Evolutionary conservation across 2,113 vertebrate genomes (phyloP).

Genomic region (Butorides virescens): DNA sequence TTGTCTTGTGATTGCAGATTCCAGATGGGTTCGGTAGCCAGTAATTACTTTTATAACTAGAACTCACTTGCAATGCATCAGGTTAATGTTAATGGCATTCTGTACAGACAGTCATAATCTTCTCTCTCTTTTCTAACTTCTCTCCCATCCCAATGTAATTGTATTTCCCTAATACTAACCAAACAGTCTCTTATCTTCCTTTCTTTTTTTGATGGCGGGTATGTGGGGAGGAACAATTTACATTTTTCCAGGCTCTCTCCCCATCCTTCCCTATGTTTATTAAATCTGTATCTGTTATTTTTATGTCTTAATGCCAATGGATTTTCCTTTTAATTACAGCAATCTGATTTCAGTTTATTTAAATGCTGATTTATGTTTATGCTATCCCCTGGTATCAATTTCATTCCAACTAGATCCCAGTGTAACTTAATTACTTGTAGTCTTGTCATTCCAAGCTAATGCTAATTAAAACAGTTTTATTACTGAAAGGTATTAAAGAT

Average conservation of each 20-base stretch:
- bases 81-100: conserved; percentile 73
- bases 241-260: background rate
- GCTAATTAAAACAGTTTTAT: conserved; percentile 69
- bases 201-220: background rate
- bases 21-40: conserved; percentile 74
- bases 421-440: conserved; percentile 71
- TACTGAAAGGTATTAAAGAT: conserved; percentile 59
- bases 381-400: conserved; percentile 70
- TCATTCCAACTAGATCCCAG: conserved; percentile 70
- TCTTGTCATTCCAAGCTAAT: conserved; percentile 63
- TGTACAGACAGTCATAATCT: conserved; percentile 52
- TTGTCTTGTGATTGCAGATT: conserved; percentile 67
- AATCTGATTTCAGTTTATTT: conserved; percentile 72
- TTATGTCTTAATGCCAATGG: conserved; percentile 45
- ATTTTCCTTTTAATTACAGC: conserved; percentile 69
- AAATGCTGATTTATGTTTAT: conserved; percentile 72
- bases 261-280: conserved; percentile 1
- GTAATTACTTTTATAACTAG: conserved; percentile 77
- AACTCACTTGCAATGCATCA: conserved; percentile 67
- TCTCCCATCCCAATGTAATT: conserved; percentile 25
- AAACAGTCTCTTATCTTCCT: background rate
- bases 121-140: conserved; percentile 59
- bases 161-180: conserved; percentile 49
- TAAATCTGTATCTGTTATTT: conserved; percentile 65
- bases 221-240: background rate